Percentiles rank a stretch among this genome's conserved stretches.
Conservation (phyloP, 2,888 invertebrate species). For the Heteromyza rotundicornis region DNA sequence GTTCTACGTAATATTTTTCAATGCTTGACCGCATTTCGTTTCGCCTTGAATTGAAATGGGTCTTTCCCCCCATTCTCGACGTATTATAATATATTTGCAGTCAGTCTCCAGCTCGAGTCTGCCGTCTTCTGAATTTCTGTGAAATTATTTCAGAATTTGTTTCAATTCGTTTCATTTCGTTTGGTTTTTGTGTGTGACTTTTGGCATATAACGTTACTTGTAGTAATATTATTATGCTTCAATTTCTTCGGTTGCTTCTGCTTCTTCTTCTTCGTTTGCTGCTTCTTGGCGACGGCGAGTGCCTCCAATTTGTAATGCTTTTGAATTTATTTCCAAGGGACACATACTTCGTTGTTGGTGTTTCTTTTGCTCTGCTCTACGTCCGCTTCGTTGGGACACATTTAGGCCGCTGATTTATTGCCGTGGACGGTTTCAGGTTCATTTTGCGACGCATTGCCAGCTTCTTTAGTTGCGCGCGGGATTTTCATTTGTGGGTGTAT, state of each 20-base stretch:
- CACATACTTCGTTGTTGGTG: neutral
- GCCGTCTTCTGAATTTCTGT: slow-evolving; percentile 2
- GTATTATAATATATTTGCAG: neutral
- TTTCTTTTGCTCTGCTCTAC: neutral
- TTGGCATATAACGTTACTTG: slow-evolving; percentile 6
- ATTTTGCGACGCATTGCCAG: too few relatives aligned
- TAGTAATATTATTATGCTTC: neutral
- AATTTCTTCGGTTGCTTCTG: too few relatives aligned
- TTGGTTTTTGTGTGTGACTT: neutral
- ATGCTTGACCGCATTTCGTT: slow-evolving; percentile 29
- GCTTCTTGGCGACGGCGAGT: neutral
- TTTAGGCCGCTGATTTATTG: slow-evolving; percentile 50
- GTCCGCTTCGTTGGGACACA: slow-evolving; percentile 21
- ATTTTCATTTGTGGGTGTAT: slow-evolving; percentile 4
- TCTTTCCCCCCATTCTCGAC: too few relatives aligned
- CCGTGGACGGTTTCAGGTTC: slow-evolving; percentile 45
- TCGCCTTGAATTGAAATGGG: slow-evolving; percentile 1
- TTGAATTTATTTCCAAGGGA: slow-evolving; percentile 17
- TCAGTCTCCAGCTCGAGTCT: neutral
- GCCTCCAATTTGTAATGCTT: slow-evolving; percentile 29
- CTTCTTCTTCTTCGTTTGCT: too few relatives aligned
- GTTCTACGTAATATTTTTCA: slow-evolving; percentile 21
- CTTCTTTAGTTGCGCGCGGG: too few relatives aligned
- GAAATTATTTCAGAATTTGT: slow-evolving; percentile 7
- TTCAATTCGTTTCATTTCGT: neutral